phyloP scores from a whole-genome alignment of 1,140 invertebrate genomes.

The Hylaeus volcanicus region DNA sequence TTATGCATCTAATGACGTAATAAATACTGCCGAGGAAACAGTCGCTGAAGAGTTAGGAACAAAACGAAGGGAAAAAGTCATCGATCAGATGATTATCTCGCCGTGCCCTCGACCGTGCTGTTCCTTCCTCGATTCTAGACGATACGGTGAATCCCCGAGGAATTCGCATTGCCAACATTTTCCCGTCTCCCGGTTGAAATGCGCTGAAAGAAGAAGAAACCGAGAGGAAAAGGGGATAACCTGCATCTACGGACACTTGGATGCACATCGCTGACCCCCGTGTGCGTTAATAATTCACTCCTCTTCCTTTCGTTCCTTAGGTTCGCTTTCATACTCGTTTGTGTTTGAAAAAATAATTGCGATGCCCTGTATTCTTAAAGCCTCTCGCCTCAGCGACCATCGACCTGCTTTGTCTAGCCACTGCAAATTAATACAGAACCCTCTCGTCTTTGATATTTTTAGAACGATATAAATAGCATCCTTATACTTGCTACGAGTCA shows the following conservation, averaged over 20 bases:
- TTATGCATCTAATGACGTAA: conserved; percentile 1
- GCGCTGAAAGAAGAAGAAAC: conserved; percentile 23
- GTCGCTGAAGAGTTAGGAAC: not conserved
- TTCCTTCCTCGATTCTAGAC: not conserved
- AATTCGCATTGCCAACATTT: conserved; percentile 7
- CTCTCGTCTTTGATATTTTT: no score
- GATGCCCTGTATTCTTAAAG: not conserved
- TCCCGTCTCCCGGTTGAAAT: conserved; percentile 32
- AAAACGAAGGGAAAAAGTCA: conserved; percentile 14
- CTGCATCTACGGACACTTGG: conserved; percentile 56
- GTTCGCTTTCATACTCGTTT: conserved; percentile 64
- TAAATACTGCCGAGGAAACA: not conserved
- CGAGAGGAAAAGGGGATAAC: conserved; percentile 32
- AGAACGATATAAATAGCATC: no score
- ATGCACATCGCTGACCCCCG: conserved; percentile 63
- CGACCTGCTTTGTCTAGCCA: not conserved
- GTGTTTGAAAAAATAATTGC: conserved; percentile 49
- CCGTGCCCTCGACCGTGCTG: conserved; percentile 36
- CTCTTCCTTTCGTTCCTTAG: conserved; percentile 60
- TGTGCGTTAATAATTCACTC: conserved; percentile 60
- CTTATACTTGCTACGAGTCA: no score
- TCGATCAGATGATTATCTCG: conserved; percentile 32
- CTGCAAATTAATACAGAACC: no score
- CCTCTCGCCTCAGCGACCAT: not conserved
- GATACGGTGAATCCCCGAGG: not conserved